Base-by-base conservation (phyloP, 2,797 vertebrate genomes). In the Coregonus sp. region DNA sequence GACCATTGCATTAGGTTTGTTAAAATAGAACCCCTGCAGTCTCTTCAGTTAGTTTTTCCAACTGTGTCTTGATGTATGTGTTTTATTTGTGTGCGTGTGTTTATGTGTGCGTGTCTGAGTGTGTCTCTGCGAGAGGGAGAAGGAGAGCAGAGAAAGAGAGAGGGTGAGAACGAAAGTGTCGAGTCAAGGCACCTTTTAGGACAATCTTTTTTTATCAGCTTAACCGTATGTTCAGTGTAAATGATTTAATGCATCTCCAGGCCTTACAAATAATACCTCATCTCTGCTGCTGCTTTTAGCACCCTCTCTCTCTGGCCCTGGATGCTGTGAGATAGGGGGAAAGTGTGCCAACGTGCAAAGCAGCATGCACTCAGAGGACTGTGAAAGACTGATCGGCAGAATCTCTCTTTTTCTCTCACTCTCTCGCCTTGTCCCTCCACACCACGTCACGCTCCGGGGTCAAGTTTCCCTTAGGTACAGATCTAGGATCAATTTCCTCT, bases 221-320 rank as follows among this genome's bases (percentile, higher is more conserved):
- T 83, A 90, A 87, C 72, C 25, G 25, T 73, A 71, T 86, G 81
- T 87, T 76, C 78, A 52, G 59, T 83, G 70, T 86, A 87, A 92
- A 93, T 90, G 80, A 93, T 93, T 91, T 89, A 92, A 84, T 83
- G 79, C 76, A 81, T 85, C 80, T 90, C 75, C 77, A 78, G 86
- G 82, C 77, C 72, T 79, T 25, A 79, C 73, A 82, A 77, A 87
- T 80, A 86, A 80, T 84, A 79, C 87, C 76, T 51, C 82, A 79
- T 88, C 77, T 51, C 83, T 54, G 37, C 47, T 83, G 81, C 82
- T 87, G 91, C 90, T 92, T 90, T 92, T 89, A 88, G 86, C 81
- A 87, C 25, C 18, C 59, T 54, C 66, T 75, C 47, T 47, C 47
- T 67, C 25, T 25, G 25, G 25, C 20, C 74, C 33, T 14, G 59